These are phyloP conservation scores for Mycetomoellerius zeteki DNA, from an alignment of 1,140 invertebrate species.

Conservation along the genomic window DNA sequence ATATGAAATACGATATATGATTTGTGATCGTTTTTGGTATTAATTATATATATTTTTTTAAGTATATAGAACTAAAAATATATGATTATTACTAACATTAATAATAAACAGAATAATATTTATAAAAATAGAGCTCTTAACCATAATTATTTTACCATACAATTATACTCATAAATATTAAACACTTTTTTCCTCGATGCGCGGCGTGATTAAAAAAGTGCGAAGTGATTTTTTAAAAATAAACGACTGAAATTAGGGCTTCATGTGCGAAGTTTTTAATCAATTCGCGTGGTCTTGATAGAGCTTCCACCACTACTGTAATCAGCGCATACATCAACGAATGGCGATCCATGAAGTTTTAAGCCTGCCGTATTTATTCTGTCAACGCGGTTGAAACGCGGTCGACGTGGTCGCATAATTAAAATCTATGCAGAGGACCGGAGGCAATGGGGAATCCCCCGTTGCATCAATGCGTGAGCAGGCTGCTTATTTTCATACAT, in stretches of 20 bases:
- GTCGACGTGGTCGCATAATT: constrained; percentile 63
- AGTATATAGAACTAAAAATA: too few species aligned
- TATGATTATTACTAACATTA: too few species aligned
- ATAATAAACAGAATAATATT: too few species aligned
- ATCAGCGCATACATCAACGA: constrained; percentile 45
- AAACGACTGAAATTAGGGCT: constrained; percentile 7
- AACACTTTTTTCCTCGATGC: too few species aligned
- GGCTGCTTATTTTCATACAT: constrained; percentile 21
- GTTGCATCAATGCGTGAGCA: constrained; percentile 2
- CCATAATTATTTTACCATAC: too few species aligned
- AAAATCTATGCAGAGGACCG: constrained; percentile 51
- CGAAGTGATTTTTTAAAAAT: background rate
- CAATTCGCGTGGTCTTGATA: constrained; percentile 15
- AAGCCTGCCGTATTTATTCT: constrained; percentile 60
- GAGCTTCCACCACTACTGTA: background rate
- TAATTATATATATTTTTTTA: too few species aligned
- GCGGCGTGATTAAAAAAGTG: background rate
- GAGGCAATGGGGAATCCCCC: background rate
- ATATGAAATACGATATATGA: too few species aligned
- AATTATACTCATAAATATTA: background rate
- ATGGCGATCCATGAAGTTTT: constrained; percentile 54
- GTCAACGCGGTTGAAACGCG: constrained; percentile 59
- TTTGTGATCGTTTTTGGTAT: too few species aligned
- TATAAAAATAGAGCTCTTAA: too few species aligned
- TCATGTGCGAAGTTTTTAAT: constrained; percentile 50